These are phyloP conservation scores for Pogonophryne albipinna DNA, from an alignment of 2,797 vertebrate genomes.

Conservation along the genomic window DNA sequence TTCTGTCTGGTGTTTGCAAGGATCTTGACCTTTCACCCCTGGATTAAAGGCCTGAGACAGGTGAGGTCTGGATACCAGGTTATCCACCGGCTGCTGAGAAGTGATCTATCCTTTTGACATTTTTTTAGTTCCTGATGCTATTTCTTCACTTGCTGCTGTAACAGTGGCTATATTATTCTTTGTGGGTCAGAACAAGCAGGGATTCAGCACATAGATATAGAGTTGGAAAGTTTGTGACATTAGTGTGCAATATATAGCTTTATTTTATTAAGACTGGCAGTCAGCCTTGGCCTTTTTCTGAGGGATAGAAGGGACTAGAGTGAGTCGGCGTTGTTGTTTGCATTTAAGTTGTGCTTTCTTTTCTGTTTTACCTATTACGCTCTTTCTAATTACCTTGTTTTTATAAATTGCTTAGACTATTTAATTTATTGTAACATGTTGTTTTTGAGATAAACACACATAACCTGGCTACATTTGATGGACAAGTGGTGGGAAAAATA, in stretches of 20 bases:
- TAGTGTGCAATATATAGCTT: constrained; percentile 51
- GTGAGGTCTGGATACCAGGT: constrained; percentile 37
- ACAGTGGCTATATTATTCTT: neutral
- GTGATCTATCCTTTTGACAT: neutral
- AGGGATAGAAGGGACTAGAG: constrained; percentile 6
- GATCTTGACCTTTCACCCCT: constrained; percentile 57
- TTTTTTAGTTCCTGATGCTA: neutral
- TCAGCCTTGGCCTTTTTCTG: constrained; percentile 28
- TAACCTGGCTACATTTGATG: too few species aligned
- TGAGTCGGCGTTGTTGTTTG: neutral
- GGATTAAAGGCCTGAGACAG: constrained; percentile 54
- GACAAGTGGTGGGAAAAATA: neutral
- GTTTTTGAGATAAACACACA: neutral
- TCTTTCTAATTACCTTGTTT: constrained; percentile 12
- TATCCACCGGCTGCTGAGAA: constrained; percentile 32
- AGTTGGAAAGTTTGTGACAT: constrained; percentile 48
- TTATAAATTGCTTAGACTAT: neutral
- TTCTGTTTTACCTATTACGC: neutral
- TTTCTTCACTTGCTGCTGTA: neutral
- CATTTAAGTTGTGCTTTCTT: neutral
- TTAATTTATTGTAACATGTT: neutral
- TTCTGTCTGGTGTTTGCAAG: constrained; percentile 52
- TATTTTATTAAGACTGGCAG: constrained; percentile 44
- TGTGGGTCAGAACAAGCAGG: constrained; percentile 5
- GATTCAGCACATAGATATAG: constrained; percentile 18